A percentile compares a stretch with the other conserved stretches of the same genome.
Evolutionary conservation across 2,113 vertebrate genomes (phyloP).

Genomic region (Sarotherodon lohbergeri): DNA sequence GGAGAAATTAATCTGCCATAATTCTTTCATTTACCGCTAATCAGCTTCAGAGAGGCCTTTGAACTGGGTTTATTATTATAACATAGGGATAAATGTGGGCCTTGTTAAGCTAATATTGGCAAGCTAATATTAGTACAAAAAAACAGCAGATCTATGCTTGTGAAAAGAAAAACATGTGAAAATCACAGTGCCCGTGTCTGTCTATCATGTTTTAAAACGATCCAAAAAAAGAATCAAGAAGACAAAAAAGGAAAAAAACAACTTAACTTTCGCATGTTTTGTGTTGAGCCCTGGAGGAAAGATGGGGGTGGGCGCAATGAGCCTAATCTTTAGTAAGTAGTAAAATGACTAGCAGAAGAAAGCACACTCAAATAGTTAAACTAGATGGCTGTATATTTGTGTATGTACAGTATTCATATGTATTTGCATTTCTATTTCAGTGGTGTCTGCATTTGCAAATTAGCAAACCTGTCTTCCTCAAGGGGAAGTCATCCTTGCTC

Average conservation of each 20-base stretch:
- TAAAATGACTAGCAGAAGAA: not conserved
- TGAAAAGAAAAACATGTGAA: not conserved
- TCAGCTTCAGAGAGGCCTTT: constrained; percentile 12
- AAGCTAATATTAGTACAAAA: constrained; percentile 19
- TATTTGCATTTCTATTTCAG: not conserved
- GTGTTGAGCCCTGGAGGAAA: constrained; percentile 14
- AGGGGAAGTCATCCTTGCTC: constrained; percentile 92
- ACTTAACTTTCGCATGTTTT: not conserved
- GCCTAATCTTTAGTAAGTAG: constrained; percentile 17
- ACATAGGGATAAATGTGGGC: constrained; percentile 16
- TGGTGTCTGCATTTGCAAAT: not conserved
- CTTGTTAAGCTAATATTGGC: constrained; percentile 5
- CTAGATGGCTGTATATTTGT: not conserved
- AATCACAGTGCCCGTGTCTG: not conserved
- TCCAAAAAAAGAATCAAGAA: not conserved
- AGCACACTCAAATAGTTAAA: not conserved
- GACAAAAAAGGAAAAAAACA: not conserved
- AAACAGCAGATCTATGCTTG: constrained; percentile 3
- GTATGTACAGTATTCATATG: not conserved
- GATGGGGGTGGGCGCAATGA: constrained; percentile 22
- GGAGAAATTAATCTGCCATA: constrained; percentile 58
- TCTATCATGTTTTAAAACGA: not conserved
- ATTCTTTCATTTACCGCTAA: constrained; percentile 39
- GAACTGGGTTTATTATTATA: constrained; percentile 20
- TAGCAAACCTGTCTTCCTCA: constrained; percentile 93